A percentile compares a stretch with the other conserved stretches of the same genome.
These are phyloP conservation scores for Anodontia alba DNA, from an alignment of 2,888 invertebrate species.

Conservation along the genomic window DNA sequence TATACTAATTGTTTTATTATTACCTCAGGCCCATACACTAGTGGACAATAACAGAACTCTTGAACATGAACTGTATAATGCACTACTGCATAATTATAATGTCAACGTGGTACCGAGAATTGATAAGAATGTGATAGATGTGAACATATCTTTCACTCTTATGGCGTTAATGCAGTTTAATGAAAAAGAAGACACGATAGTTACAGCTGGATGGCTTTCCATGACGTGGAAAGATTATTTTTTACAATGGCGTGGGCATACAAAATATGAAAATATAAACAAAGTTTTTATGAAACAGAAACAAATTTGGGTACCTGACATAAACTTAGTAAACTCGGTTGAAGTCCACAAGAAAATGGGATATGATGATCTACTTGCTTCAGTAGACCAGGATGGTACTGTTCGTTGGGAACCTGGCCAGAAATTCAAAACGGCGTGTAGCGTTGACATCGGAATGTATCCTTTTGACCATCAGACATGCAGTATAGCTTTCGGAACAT, in stretches of 20 bases:
- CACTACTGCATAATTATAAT: not conserved
- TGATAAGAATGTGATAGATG: not conserved
- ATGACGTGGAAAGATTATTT: not conserved
- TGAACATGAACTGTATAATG: not conserved
- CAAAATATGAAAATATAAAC: not conserved
- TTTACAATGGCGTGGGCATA: not conserved
- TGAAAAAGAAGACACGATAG: not conserved
- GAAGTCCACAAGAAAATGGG: not conserved
- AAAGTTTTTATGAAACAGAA: not conserved
- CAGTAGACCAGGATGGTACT: not conserved
- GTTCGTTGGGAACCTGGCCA: conserved; percentile 4
- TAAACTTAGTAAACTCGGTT: not conserved
- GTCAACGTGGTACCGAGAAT: not conserved
- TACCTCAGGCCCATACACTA: too few species aligned
- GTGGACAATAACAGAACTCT: too few species aligned
- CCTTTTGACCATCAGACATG: conserved; percentile 4
- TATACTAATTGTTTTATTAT: too few species aligned
- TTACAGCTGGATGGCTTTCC: not conserved
- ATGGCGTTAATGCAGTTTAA: not conserved
- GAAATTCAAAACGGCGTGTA: not conserved
- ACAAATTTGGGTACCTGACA: not conserved
- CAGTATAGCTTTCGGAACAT: not conserved
- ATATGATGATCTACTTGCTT: not conserved
- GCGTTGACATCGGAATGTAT: not conserved
- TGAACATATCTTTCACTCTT: not conserved